Conservation (phyloP, 2,797 vertebrate species). For the Notoglanidium macrostoma region DNA sequence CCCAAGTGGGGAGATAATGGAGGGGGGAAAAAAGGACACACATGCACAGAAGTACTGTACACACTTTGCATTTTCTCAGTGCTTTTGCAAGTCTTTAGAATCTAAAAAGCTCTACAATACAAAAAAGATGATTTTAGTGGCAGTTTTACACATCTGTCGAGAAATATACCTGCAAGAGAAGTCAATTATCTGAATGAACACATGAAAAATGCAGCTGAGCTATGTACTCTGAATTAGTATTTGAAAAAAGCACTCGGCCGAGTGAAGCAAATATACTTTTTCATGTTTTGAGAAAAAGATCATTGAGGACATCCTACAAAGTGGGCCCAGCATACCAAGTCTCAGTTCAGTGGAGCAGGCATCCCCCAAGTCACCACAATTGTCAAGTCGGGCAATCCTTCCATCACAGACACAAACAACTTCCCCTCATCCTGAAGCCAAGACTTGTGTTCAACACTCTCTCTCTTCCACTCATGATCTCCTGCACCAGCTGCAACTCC, state of each 20-base stretch:
- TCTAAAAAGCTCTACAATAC: not conserved
- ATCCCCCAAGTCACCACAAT: constrained; percentile 80
- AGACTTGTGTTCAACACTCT: constrained; percentile 77
- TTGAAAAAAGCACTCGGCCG: not conserved
- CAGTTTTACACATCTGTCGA: not conserved
- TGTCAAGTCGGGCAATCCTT: constrained; percentile 68
- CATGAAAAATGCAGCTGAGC: not conserved
- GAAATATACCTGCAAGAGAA: not conserved
- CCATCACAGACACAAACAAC: constrained; percentile 75
- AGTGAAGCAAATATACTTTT: constrained; percentile 28
- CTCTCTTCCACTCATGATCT: constrained; percentile 72
- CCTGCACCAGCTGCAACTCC: constrained; percentile 57
- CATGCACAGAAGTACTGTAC: not conserved
- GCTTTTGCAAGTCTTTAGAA: not conserved
- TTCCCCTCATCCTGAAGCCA: constrained; percentile 67
- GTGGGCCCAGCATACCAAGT: constrained; percentile 84
- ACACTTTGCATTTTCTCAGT: not conserved
- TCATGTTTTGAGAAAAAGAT: constrained; percentile 80
- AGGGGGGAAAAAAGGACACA: not conserved
- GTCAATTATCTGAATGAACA: not conserved
- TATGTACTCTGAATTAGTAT: not conserved
- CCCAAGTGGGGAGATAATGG: not conserved
- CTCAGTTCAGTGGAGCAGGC: constrained; percentile 77
- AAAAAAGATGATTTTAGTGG: not conserved
- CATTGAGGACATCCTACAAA: constrained; percentile 78